Percentiles rank a stretch among this genome's conserved stretches.
Evolutionary conservation across 2,113 vertebrate genomes (phyloP).

Genomic region (Puffinus mauretanicus): DNA sequence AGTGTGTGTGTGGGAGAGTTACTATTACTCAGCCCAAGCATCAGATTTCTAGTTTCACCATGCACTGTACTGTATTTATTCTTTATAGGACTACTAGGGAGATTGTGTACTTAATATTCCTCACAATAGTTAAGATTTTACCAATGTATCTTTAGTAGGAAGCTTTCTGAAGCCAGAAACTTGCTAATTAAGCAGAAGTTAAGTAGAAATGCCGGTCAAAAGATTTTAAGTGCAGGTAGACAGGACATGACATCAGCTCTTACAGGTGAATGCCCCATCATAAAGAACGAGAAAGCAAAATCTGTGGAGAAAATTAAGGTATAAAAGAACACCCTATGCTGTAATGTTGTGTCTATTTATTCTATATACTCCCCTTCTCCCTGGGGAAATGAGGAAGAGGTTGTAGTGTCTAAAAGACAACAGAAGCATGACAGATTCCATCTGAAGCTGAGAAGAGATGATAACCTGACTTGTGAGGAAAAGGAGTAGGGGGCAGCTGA

Average conservation of each 20-base stretch:
- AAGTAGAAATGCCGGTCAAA: neutral
- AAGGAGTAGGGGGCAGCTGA: neutral
- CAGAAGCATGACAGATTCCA: neutral
- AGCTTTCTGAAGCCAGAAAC: neutral
- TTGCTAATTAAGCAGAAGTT: neutral
- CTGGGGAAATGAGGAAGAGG: rapidly evolving
- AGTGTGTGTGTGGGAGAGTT: neutral
- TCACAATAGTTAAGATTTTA: neutral
- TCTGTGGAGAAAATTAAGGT: neutral
- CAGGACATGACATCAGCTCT: neutral
- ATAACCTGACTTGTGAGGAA: neutral
- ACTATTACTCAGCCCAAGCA: neutral
- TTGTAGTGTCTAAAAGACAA: neutral
- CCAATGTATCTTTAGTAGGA: neutral
- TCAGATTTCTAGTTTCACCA: neutral
- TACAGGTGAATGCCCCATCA: neutral
- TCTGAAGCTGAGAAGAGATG: neutral
- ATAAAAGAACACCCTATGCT: neutral
- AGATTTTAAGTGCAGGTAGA: neutral
- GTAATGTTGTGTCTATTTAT: neutral
- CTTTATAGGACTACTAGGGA: neutral
- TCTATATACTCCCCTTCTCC: neutral
- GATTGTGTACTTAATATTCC: neutral
- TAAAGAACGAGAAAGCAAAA: neutral
- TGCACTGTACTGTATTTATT: neutral